Evolutionary conservation across 2,797 vertebrate genomes (phyloP), one percentile per base, ranked within the genome.

Genomic region (Odontamblyopus rebecca): DNA sequence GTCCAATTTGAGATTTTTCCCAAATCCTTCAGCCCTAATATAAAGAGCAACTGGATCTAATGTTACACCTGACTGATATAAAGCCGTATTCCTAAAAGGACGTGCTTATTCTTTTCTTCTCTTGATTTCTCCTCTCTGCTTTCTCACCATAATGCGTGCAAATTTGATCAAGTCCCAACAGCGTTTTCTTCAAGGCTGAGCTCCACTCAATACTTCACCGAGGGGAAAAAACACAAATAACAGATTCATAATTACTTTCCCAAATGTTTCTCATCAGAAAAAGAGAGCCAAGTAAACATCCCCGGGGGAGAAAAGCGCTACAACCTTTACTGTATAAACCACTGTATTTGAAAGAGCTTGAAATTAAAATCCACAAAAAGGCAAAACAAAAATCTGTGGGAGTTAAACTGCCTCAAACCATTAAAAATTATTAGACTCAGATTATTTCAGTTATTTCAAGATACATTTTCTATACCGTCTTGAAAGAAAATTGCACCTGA

Each of bases 181-280:
- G 69, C 41, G 41, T 76, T 84, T 81, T 83, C 74, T 87, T 77
- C 68, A 70, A 82, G 76, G 54, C 71, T 75, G 79, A 83, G 82
- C 72, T 74, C 68, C 73, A 29, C 69, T 89, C 53, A 75, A 72
- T 87, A 82, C 84, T 84, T 83, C 66, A 76, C 66, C 73, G 63
- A 0, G 18, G 18, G 4, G 4, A 62, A 30, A 62, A 76, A 84
- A 85, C 82, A 85, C 73, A 87, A 89, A 85, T 84, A 86, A 86
- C 75, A 53, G 69, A 30, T 75, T 76, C 71, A 35, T 85, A 89
- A 88, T 90, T 85, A 78, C 68, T 61, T 69, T 70, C 53, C 64
- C 72, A 68, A 62, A 64, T 66, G 54, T 82, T 67, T 71, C 73
- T 74, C 59, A 65, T 72, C 72, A 71, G 29, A 71, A 72, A 63